Percentiles rank a stretch among this genome's conserved stretches.
These are phyloP conservation scores for Rhimphoctona megacephalus DNA, from an alignment of 2,888 invertebrate genomes.

Conservation along the genomic window DNA sequence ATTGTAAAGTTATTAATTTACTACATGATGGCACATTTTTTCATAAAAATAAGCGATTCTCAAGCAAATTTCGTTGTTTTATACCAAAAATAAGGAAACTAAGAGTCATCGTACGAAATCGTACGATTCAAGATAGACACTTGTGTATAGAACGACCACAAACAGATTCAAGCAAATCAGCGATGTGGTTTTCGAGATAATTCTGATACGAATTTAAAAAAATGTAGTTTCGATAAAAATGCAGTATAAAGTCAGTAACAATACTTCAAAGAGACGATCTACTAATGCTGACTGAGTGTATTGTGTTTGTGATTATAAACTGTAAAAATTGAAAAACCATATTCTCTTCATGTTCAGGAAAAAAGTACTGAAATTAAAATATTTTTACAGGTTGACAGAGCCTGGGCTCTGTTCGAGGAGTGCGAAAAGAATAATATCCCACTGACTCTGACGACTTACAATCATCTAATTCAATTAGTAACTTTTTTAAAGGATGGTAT, in stretches of 20 bases:
- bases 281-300: background rate
- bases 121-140: no score
- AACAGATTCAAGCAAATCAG: no score
- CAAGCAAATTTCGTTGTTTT: no score
- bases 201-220: no score
- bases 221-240: no score
- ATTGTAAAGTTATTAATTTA: background rate
- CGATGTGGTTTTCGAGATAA: no score
- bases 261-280: no score
- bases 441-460: conserved; percentile 89
- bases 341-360: background rate
- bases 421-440: conserved; percentile 88
- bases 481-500: conserved; percentile 89
- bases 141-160: no score
- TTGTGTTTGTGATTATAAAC: background rate
- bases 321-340: background rate
- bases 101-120: no score
- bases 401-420: conserved; percentile 88
- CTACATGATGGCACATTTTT: background rate
- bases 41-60: background rate
- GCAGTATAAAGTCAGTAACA: no score
- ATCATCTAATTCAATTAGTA: conserved; percentile 88
- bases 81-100: no score
- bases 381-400: conserved; percentile 87
- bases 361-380: background rate